Base-by-base conservation (phyloP, 30 jellyfish, hydroid and myxozoan genomes). In the Phacellophora camtschatica region DNA sequence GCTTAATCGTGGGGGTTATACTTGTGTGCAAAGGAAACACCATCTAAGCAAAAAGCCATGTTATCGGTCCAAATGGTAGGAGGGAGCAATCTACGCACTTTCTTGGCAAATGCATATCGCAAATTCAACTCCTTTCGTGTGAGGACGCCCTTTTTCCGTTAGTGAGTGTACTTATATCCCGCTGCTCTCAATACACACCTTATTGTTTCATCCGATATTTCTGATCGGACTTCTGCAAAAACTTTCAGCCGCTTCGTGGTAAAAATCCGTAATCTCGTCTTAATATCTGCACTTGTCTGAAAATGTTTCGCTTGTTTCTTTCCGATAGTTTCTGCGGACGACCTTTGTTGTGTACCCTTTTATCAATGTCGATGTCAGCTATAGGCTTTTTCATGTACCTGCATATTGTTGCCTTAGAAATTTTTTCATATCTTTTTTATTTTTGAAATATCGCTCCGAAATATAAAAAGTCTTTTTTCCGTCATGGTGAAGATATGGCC, bases 11-110 rank as follows among this genome's bases (percentile, higher is more conserved):
- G 48, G 13, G 71, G 85, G 83, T 77, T 77, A 23, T 18, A 24
- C 58, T 77, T 77, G 85, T 77, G 86, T 15, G 89, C n/a, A 42
- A 77, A 77, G 34, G 86, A 86, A 31, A 77, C 89, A 8, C 89
- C 84, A 69, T 77, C 89, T 24, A 77, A 45, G 63, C 61, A 77
- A 28, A 77, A 77, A 3, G 84, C 84, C n/a, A 77, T 39, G 4
- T 34, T 77, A 5, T 61, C 53, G n/a, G 48, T 36, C 89, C 89
- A 77, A 3, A 58, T 15, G 10, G 25, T 9, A 31, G 39, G 48
- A 29, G 39, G 18, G 15, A 30, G 18, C 20, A 4, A 10, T 51
- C 84, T 32, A 3, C 50, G 67, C 5, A 77, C 85, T 39, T 10
- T 77, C 33, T 48, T 43, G 33, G 84, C 84, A 70, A 70, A 70